Evolutionary conservation across 2,113 vertebrate genomes (phyloP).

Genomic region (Perca schrenkii): DNA sequence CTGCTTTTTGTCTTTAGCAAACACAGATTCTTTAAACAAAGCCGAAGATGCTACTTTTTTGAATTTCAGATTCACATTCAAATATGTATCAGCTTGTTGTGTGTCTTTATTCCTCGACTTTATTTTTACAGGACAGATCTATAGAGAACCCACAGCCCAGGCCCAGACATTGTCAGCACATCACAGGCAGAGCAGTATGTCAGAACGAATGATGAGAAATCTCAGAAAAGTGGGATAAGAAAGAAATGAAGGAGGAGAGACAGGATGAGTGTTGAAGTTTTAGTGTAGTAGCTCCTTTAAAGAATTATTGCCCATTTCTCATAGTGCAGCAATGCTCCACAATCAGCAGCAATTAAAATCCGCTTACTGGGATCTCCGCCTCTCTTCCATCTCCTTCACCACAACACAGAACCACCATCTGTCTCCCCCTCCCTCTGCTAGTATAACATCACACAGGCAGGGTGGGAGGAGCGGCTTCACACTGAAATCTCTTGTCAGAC

Average conservation of each 20-base stretch:
- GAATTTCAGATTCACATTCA: neutral
- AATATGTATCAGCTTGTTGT: neutral
- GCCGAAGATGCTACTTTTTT: neutral
- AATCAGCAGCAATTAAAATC: slow-evolving; percentile 65
- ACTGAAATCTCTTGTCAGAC: neutral
- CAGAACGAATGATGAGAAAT: neutral
- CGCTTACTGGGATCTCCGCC: slow-evolving; percentile 22
- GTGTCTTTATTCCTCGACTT: neutral
- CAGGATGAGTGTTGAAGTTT: slow-evolving; percentile 11
- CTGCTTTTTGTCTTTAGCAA: too few species aligned
- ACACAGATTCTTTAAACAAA: neutral
- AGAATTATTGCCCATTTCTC: slow-evolving; percentile 9
- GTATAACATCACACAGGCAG: neutral
- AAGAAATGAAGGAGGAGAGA: neutral
- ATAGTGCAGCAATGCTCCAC: slow-evolving; percentile 13
- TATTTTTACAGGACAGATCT: neutral
- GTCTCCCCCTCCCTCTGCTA: slow-evolving; percentile 29
- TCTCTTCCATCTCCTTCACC: slow-evolving; percentile 30
- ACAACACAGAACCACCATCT: slow-evolving; percentile 60
- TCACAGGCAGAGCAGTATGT: slow-evolving; percentile 29
- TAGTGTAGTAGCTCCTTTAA: slow-evolving; percentile 20
- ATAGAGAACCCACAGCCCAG: neutral
- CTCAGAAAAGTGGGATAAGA: slow-evolving; percentile 1
- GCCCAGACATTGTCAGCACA: slow-evolving; percentile 19
- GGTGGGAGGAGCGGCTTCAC: slow-evolving; percentile 3